phyloP scores from a whole-genome alignment of 2,113 vertebrate species.

The Glareola pratincola region DNA sequence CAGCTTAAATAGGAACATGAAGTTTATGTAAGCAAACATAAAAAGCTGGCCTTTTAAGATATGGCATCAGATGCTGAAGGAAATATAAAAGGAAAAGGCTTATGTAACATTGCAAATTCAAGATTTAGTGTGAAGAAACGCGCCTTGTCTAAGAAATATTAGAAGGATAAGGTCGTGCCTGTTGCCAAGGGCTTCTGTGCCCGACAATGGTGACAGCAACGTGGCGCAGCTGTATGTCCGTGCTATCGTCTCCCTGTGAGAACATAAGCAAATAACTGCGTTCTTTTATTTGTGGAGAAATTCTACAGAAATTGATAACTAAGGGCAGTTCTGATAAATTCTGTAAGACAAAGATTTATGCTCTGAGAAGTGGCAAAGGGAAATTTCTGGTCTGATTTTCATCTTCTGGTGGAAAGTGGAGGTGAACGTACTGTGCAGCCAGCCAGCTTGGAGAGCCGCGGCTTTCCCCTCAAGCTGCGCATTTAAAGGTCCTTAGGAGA shows the following conservation, averaged over 20 bases:
- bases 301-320: background rate
- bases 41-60: background rate
- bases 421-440: background rate
- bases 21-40: background rate
- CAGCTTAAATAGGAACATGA: background rate
- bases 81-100: background rate
- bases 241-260: background rate
- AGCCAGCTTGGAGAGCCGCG: background rate
- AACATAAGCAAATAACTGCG: background rate
- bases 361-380: background rate
- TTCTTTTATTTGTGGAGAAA: background rate
- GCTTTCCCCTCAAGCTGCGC: constrained; percentile 28
- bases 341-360: background rate
- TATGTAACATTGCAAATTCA: background rate
- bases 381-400: constrained; percentile 14
- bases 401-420: background rate
- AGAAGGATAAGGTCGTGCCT: background rate
- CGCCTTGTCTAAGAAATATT: background rate
- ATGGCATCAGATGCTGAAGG: background rate
- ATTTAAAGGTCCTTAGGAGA: constrained; percentile 22
- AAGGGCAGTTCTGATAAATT: background rate
- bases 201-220: background rate
- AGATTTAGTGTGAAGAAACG: background rate
- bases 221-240: background rate
- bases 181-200: background rate